phyloP scores from a whole-genome alignment of 2,888 invertebrate genomes.

The Aporophyla lueneburgensis region DNA sequence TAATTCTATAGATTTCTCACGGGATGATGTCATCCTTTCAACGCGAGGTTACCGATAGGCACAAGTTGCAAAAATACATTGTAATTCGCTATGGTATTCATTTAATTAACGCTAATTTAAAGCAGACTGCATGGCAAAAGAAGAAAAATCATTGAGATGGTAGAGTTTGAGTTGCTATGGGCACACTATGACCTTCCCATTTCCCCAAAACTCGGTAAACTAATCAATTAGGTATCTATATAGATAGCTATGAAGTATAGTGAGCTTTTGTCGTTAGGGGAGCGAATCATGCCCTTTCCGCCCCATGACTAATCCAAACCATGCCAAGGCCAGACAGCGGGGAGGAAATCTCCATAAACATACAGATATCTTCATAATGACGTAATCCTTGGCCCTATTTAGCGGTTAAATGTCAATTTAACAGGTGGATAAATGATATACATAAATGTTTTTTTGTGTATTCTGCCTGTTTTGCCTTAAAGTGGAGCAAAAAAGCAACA shows the following conservation, averaged over 20 bases:
- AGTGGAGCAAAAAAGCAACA: slow-evolving; percentile 28
- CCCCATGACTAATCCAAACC: slow-evolving; percentile 56
- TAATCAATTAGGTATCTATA: slow-evolving; percentile 24
- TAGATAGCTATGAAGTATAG: not conserved
- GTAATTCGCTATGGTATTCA: slow-evolving; percentile 26
- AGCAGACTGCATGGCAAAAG: not conserved
- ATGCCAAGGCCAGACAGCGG: slow-evolving; percentile 67
- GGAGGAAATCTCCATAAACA: slow-evolving; percentile 60
- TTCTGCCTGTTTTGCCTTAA: slow-evolving; percentile 1
- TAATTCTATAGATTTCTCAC: slow-evolving; percentile 80
- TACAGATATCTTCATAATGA: slow-evolving; percentile 40
- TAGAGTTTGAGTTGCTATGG: not conserved
- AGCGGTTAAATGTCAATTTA: slow-evolving; percentile 14
- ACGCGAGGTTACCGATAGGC: slow-evolving; percentile 64
- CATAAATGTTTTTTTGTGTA: not conserved
- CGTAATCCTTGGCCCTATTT: slow-evolving; percentile 47
- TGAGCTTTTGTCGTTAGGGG: slow-evolving; percentile 23
- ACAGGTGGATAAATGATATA: slow-evolving; percentile 12
- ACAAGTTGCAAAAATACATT: slow-evolving; percentile 35
- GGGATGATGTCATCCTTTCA: slow-evolving; percentile 88
- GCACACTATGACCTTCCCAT: not conserved
- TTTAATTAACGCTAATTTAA: not conserved
- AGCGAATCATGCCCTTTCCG: slow-evolving; percentile 53
- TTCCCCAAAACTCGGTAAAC: not conserved
- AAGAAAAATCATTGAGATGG: not conserved